phyloP scores from a whole-genome alignment of 2,888 invertebrate species.

The Melinaea marsaeus region DNA sequence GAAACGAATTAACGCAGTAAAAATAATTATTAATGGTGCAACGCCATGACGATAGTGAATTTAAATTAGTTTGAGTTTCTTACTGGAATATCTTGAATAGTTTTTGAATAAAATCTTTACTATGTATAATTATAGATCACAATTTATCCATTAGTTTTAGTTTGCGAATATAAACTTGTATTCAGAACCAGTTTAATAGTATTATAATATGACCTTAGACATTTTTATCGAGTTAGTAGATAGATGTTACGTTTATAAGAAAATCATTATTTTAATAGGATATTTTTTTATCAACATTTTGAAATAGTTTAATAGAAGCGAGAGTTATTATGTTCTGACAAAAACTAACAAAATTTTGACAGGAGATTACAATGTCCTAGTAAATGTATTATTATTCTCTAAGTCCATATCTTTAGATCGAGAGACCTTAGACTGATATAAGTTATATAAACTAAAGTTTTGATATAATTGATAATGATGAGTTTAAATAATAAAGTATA shows the following conservation, averaged over 20 bases:
- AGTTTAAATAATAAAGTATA: too few relatives aligned
- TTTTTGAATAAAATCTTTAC: background rate
- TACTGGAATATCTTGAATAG: constrained; percentile 13
- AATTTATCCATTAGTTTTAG: background rate
- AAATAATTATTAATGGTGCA: constrained; percentile 10
- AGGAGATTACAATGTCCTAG: too few relatives aligned
- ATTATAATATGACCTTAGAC: constrained; percentile 3
- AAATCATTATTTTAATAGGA: too few relatives aligned
- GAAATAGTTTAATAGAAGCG: too few relatives aligned
- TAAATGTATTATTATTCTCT: too few relatives aligned
- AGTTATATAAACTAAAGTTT: too few relatives aligned
- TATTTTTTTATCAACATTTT: too few relatives aligned
- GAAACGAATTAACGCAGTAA: background rate
- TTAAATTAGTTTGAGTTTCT: background rate
- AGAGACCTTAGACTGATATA: too few relatives aligned
- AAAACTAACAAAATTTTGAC: too few relatives aligned
- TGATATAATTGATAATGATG: too few relatives aligned
- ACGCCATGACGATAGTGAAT: background rate
- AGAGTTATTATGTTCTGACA: too few relatives aligned
- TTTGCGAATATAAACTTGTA: background rate
- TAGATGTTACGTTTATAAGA: background rate
- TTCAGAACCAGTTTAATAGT: background rate
- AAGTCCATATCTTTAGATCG: too few relatives aligned
- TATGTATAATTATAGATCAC: background rate
- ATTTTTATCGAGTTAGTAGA: background rate